Evolutionary conservation across 2,113 vertebrate genomes (phyloP).

Genomic region (Urocitellus parryii): DNA sequence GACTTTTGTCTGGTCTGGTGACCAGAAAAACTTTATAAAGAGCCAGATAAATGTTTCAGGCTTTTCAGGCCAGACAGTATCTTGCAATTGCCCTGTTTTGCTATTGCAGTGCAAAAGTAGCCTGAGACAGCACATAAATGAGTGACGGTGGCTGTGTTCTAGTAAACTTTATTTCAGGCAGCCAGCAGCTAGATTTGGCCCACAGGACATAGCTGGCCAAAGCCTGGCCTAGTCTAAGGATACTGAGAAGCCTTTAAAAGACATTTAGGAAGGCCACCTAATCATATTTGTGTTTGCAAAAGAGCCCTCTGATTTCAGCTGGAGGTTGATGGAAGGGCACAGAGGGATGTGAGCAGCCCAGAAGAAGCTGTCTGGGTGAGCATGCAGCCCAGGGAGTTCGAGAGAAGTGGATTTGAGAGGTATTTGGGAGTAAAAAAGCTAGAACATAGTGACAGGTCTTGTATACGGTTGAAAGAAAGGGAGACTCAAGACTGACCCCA

Average conservation of each 20-base stretch:
- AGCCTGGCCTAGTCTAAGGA: background rate
- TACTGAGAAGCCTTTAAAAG: background rate
- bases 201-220: background rate
- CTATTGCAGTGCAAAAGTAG: background rate
- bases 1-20: background rate
- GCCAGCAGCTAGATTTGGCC: background rate
- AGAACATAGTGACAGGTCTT: background rate
- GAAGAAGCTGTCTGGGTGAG: background rate
- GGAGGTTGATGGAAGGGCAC: background rate
- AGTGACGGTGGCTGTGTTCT: background rate
- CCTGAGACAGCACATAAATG: fast-evolving
- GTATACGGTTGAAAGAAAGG: background rate
- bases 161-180: background rate
- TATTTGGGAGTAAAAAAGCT: background rate
- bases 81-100: background rate
- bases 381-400: background rate
- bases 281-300: background rate
- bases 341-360: background rate
- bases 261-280: background rate
- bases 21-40: background rate
- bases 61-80: background rate
- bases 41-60: background rate
- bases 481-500: background rate
- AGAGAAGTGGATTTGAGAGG: background rate
- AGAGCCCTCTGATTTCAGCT: background rate